A percentile compares a stretch with the other conserved stretches of the same genome.
These are phyloP conservation scores for Patagioenas fasciata DNA, from an alignment of 2,113 vertebrate species.

Conservation along the genomic window DNA sequence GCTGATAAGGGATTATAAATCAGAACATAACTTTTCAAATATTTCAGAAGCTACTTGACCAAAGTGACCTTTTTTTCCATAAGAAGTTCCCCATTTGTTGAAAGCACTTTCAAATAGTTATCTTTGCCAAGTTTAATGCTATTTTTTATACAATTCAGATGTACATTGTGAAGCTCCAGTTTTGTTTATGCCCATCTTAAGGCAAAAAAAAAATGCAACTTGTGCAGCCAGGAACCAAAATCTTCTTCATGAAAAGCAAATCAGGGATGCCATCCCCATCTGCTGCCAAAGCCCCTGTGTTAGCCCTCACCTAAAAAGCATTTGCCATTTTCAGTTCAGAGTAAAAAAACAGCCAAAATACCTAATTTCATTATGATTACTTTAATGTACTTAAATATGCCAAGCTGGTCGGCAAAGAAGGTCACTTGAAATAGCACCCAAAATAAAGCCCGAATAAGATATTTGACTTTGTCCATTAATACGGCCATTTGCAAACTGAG, in stretches of 20 bases:
- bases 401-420: conserved; percentile 1
- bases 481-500: background rate
- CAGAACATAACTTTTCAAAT: background rate
- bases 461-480: conserved; percentile 11
- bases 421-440: conserved; percentile 9
- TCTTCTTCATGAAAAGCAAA: background rate
- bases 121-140: background rate
- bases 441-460: background rate
- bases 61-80: background rate
- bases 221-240: background rate
- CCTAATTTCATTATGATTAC: background rate
- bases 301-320: background rate
- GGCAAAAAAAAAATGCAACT: background rate
- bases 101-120: background rate
- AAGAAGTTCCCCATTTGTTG: background rate
- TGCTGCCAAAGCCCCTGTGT: background rate
- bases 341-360: background rate
- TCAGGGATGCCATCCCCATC: background rate
- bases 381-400: background rate
- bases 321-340: background rate
- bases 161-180: rapidly evolving
- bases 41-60: background rate
- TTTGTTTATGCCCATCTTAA: background rate
- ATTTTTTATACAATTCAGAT: background rate
- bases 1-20: background rate